A percentile compares a stretch with the other conserved stretches of the same genome.
Evolutionary conservation across 2,797 vertebrate genomes (phyloP).

Genomic region (Arnoldichthys spilopterus): DNA sequence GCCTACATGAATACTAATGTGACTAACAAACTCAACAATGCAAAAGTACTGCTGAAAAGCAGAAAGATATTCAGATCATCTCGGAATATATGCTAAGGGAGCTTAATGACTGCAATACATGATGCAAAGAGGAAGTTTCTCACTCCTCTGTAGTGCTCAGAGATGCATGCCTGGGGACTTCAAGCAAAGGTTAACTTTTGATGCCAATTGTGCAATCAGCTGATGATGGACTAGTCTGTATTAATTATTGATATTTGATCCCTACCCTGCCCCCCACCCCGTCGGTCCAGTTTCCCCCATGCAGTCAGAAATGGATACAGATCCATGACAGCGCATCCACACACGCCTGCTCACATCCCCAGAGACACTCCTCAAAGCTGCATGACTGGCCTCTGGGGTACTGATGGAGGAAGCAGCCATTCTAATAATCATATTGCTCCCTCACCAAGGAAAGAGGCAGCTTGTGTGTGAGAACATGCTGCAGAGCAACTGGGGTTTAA

Average conservation of each 20-base stretch:
- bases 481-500: slow-evolving; percentile 22
- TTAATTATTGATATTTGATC: slow-evolving; percentile 57
- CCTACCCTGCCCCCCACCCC: too few species aligned
- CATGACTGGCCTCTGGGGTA: slow-evolving; percentile 32
- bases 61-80: slow-evolving; percentile 2
- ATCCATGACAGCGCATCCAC: slow-evolving; percentile 44
- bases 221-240: slow-evolving; percentile 46
- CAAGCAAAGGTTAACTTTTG: slow-evolving; percentile 50
- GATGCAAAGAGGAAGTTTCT: background rate
- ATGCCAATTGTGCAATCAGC: slow-evolving; percentile 51
- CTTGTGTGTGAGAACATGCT: background rate
- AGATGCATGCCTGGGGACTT: slow-evolving; percentile 17
- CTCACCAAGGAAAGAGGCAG: slow-evolving; percentile 3
- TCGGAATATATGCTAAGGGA: slow-evolving; percentile 8
- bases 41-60: background rate
- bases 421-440: slow-evolving; percentile 19
- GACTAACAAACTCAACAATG: background rate
- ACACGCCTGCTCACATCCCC: slow-evolving; percentile 15
- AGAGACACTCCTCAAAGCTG: slow-evolving; percentile 24
- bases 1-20: background rate
- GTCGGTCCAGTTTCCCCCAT: slow-evolving; percentile 23
- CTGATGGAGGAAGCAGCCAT: slow-evolving; percentile 39
- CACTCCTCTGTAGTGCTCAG: background rate
- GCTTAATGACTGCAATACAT: slow-evolving; percentile 9
- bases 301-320: slow-evolving; percentile 44